A percentile compares a stretch with the other conserved stretches of the same genome.
Conservation (phyloP, 2,888 invertebrate genomes). For the Stratiomys singularior region DNA sequence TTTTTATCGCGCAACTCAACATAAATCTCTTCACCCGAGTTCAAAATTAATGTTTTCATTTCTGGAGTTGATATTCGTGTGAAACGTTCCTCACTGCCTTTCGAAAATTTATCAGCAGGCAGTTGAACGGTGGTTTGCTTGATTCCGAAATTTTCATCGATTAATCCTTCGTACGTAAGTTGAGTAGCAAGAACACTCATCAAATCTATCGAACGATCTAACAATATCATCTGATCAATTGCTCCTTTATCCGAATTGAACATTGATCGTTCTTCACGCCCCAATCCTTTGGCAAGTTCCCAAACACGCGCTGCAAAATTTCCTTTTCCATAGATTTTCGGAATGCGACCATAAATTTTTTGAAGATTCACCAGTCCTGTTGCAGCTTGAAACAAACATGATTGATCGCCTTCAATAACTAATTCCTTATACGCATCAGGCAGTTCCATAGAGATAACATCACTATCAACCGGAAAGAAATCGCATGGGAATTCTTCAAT, state of each 20-base stretch:
- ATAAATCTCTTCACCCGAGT: constrained; percentile 90
- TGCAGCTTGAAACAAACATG: constrained; percentile 87
- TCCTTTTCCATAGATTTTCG: constrained; percentile 90
- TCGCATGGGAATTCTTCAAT: constrained; percentile 89
- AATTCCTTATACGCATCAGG: constrained; percentile 85
- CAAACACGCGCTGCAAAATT: constrained; percentile 87
- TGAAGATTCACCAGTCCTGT: constrained; percentile 87
- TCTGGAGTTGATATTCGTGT: constrained; percentile 66
- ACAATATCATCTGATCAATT: constrained; percentile 88
- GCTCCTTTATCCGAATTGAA: constrained; percentile 69
- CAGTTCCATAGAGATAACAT: constrained; percentile 92
- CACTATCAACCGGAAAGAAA: constrained; percentile 90
- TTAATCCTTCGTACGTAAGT: constrained; percentile 95
- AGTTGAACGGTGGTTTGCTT: constrained; percentile 82
- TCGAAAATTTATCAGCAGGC: constrained; percentile 85
- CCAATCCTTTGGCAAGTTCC: constrained; percentile 83
- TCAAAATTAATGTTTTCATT: constrained; percentile 81
- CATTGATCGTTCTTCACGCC: constrained; percentile 70
- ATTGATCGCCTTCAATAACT: constrained; percentile 88
- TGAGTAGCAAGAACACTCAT: constrained; percentile 93
- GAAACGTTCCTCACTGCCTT: constrained; percentile 68
- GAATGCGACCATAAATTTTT: constrained; percentile 88
- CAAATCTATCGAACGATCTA: constrained; percentile 92
- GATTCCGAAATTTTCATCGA: constrained; percentile 94
- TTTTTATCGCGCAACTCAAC: constrained; percentile 91